A percentile compares a stretch with the other conserved stretches of the same genome.
phyloP scores from a whole-genome alignment of 2,113 vertebrate species.

The Periophthalmodon schlosseri region DNA sequence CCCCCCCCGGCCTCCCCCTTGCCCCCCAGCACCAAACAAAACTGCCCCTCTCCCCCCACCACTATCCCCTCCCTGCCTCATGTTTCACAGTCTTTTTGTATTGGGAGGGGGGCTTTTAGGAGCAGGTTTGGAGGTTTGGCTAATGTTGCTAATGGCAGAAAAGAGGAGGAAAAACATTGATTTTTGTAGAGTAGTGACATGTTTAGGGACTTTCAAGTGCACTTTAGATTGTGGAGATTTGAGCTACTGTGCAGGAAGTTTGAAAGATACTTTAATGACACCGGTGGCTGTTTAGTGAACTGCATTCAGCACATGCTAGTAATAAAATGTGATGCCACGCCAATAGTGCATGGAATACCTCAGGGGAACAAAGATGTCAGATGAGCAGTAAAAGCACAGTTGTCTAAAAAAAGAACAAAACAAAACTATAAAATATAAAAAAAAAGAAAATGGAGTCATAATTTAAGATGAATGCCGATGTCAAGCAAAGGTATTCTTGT shows the following conservation, averaged over 20 bases:
- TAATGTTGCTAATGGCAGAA: conserved; percentile 50
- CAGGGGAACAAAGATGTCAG: background rate
- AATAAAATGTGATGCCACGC: background rate
- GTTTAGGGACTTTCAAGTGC: conserved; percentile 37
- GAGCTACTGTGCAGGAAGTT: conserved; percentile 7
- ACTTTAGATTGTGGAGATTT: conserved; percentile 29
- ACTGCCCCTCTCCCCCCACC: conserved; percentile 25
- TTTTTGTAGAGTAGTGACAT: conserved; percentile 20
- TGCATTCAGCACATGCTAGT: background rate
- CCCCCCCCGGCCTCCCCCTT: conserved; percentile 3
- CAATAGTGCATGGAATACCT: background rate
- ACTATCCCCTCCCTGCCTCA: conserved; percentile 49
- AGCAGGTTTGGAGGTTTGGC: conserved; percentile 56
- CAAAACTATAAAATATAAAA: too few species aligned
- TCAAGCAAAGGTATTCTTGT: too few species aligned
- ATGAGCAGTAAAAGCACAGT: background rate
- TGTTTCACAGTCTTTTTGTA: conserved; percentile 69
- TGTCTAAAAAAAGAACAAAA: background rate
- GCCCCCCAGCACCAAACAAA: conserved; percentile 58
- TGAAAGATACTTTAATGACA: background rate
- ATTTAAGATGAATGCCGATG: background rate
- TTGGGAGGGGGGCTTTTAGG: conserved; percentile 32
- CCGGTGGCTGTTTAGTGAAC: conserved; percentile 2
- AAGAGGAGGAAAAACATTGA: conserved; percentile 5
- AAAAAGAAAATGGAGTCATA: background rate